These are phyloP conservation scores for Mya arenaria DNA, from an alignment of 1,140 invertebrate genomes.

Conservation along the genomic window DNA sequence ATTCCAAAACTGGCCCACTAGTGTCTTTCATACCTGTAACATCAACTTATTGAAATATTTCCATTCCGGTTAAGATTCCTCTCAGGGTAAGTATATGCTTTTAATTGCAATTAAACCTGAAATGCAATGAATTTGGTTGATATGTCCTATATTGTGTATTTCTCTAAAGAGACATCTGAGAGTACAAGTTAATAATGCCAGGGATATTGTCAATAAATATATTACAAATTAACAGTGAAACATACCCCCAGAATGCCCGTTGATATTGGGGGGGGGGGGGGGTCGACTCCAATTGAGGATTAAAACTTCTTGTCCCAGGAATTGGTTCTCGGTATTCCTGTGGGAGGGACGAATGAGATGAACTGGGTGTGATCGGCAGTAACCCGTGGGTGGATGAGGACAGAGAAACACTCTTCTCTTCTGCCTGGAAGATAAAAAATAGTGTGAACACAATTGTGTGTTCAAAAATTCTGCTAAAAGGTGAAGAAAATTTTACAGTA, in stretches of 20 bases:
- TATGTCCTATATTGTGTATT: background rate
- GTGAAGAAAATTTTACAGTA: background rate
- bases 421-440: constrained; percentile 49
- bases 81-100: background rate
- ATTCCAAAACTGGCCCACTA: constrained; percentile 7
- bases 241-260: constrained; percentile 58
- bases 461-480: background rate
- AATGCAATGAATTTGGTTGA: background rate
- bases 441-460: background rate
- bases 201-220: background rate
- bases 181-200: background rate
- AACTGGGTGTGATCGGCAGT: constrained; percentile 72
- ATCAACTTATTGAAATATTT: background rate
- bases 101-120: background rate
- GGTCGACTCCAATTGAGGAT: constrained; percentile 69
- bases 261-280: too few species aligned
- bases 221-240: background rate
- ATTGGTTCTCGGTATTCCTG: too few species aligned
- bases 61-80: background rate
- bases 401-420: constrained; percentile 64
- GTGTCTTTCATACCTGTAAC: background rate
- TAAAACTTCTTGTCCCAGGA: constrained; percentile 45
- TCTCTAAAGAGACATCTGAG: too few species aligned
- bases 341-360: constrained; percentile 70
- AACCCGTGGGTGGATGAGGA: constrained; percentile 70